A percentile compares a stretch with the other conserved stretches of the same genome.
These are phyloP conservation scores for Cyaniris semiargus DNA, from an alignment of 2,888 invertebrate species.

Conservation along the genomic window DNA sequence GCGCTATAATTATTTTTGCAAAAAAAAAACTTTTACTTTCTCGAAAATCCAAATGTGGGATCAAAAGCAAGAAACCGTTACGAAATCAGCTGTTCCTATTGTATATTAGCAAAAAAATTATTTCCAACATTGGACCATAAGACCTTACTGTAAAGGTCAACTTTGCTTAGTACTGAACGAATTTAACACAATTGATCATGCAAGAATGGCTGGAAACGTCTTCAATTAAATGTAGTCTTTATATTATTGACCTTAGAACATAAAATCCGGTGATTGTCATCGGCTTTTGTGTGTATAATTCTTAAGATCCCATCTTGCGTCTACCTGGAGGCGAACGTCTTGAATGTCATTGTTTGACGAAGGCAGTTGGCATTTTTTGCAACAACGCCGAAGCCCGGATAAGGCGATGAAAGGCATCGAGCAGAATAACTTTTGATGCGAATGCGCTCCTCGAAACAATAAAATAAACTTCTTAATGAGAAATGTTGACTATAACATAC, in stretches of 20 bases:
- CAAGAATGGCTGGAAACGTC: constrained; percentile 36
- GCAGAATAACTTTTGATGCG: constrained; percentile 23
- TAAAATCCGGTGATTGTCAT: constrained; percentile 35
- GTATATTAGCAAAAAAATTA: constrained; percentile 50
- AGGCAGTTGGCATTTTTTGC: constrained; percentile 54
- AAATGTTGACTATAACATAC: background rate
- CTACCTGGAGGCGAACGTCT: constrained; percentile 62
- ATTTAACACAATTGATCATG: constrained; percentile 37
- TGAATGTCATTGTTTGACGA: constrained; percentile 54
- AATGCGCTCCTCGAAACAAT: constrained; percentile 26
- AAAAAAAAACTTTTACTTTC: background rate
- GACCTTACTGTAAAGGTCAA: constrained; percentile 32
- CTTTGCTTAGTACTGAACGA: constrained; percentile 24
- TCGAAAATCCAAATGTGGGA: background rate
- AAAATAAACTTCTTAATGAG: constrained; percentile 14
- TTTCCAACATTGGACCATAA: constrained; percentile 35
- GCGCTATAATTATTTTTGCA: background rate
- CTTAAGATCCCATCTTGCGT: constrained; percentile 74
- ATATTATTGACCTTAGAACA: constrained; percentile 37
- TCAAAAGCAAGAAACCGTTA: constrained; percentile 59
- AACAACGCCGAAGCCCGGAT: constrained; percentile 33
- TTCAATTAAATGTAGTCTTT: constrained; percentile 40
- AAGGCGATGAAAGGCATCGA: constrained; percentile 14
- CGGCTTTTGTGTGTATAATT: constrained; percentile 51
- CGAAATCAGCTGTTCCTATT: constrained; percentile 71